phyloP scores from a whole-genome alignment of 2,888 invertebrate genomes.

The Volucella zonaria region DNA sequence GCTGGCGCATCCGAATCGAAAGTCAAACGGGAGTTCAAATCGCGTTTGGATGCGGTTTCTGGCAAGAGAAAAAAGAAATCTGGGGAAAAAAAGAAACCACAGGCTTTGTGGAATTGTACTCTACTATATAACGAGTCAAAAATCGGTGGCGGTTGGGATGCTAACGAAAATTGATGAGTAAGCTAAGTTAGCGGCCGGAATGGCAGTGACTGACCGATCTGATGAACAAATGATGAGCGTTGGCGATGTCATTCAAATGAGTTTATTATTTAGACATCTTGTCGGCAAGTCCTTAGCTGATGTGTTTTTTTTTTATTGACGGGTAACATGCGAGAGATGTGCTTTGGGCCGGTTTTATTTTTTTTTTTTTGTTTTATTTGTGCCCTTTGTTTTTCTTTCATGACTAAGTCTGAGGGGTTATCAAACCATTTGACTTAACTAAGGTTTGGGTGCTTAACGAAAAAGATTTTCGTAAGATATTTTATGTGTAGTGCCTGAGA shows the following conservation, averaged over 20 bases:
- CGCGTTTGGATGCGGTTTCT: slow-evolving; percentile 77
- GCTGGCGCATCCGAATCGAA: slow-evolving; percentile 49
- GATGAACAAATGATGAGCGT: slow-evolving; percentile 18
- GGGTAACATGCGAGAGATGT: slow-evolving; percentile 3
- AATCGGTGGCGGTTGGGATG: slow-evolving; percentile 1
- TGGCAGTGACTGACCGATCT: slow-evolving; percentile 26
- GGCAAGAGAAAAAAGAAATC: slow-evolving; percentile 31
- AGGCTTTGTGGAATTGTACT: slow-evolving; percentile 10
- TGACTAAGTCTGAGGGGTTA: too few relatives aligned
- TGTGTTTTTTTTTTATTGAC: not conserved
- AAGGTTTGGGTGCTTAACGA: too few relatives aligned
- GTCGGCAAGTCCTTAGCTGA: slow-evolving; percentile 26
- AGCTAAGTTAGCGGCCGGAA: not conserved
- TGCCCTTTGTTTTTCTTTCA: too few relatives aligned
- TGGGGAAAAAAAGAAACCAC: slow-evolving; percentile 12
- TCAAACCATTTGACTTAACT: too few relatives aligned
- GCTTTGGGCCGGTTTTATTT: slow-evolving; percentile 8
- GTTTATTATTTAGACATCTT: slow-evolving; percentile 46
- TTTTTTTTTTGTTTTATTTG: not conserved
- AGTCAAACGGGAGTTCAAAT: slow-evolving; percentile 67
- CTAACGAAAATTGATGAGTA: slow-evolving; percentile 48
- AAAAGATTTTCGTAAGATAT: too few relatives aligned
- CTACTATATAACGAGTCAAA: not conserved
- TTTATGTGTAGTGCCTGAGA: too few relatives aligned
- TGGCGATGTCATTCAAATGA: slow-evolving; percentile 38